Percentiles rank a stretch among this genome's conserved stretches.
These are phyloP conservation scores for Thamnophis sirtalis DNA, from an alignment of 2,113 vertebrate species.

Conservation along the genomic window DNA sequence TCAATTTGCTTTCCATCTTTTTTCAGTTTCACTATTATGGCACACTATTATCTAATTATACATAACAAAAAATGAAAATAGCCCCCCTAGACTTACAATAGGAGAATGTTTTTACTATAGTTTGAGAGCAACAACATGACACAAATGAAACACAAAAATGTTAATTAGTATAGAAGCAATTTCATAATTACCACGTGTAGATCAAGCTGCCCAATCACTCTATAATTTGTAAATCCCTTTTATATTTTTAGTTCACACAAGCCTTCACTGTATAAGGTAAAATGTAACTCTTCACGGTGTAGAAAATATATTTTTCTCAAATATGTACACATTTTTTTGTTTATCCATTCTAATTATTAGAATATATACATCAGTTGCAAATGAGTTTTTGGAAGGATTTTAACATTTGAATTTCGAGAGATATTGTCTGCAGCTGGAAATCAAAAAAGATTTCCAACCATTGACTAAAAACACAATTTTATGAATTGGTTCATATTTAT, in stretches of 20 bases:
- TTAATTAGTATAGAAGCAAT: constrained; percentile 38
- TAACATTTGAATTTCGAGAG: neutral
- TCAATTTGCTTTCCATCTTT: neutral
- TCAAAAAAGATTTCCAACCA: neutral
- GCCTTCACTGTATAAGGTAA: constrained; percentile 44
- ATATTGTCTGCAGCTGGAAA: neutral
- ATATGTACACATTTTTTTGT: neutral
- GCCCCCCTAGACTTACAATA: constrained; percentile 38
- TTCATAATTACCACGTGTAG: constrained; percentile 31
- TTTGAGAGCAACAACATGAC: constrained; percentile 38
- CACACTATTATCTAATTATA: constrained; percentile 50
- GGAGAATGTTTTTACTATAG: constrained; percentile 21
- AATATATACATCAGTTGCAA: neutral
- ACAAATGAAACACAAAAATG: constrained; percentile 33
- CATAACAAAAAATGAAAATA: constrained; percentile 42
- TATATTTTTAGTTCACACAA: constrained; percentile 44
- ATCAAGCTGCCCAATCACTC: constrained; percentile 39
- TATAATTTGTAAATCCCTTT: constrained; percentile 51
- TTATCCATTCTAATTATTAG: neutral
- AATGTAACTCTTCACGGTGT: constrained; percentile 8
- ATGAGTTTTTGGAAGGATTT: neutral
- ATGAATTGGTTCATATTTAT: neutral
- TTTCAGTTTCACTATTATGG: constrained; percentile 36
- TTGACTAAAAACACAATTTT: neutral
- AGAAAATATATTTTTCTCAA: constrained; percentile 7